Evolutionary conservation across 2,797 vertebrate genomes (phyloP), one percentile per base, ranked within the genome.

Genomic region (Rhabdophis nuchalis): DNA sequence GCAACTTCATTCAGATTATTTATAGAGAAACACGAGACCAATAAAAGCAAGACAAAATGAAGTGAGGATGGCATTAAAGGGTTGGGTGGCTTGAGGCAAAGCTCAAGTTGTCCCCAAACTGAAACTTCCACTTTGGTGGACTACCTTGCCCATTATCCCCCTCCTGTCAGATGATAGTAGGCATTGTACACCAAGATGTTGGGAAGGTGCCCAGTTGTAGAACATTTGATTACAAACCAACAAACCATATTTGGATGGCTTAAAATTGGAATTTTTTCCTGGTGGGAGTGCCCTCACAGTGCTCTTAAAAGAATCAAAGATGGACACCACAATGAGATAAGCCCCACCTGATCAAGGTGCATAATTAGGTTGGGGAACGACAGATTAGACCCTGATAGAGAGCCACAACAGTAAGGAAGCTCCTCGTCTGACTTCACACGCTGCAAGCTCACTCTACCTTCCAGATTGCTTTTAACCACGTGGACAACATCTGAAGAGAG

Each of bases 1-100:
- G 98, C 97, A 97, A 98, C 98, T 99, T 99, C 98, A 99, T 99
- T 98, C 97, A 96, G 97, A 98, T 99, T 99, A 99, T 99, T 99
- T 99, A 99, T 98, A 98, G 98, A 93, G 97, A 97, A 96, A 23
- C n/a, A 96, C 36, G 94, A 97, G 98, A 97, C 97, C 96, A 96
- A 96, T 96, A 60, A 82, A 92, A 68, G 5, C 72, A 88, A 89
- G 16, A 97, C 32, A 96, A 96, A 96, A 96, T 96, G 96, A 96
- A 89, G 95, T 88, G 95, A 95, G 0, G 11, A 50, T 11, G n/a
- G 95, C 94, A 97, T 94, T 96, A 96, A 97, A 96, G 89, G 94
- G 96, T 96, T 95, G 96, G 96, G 96, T 92, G 56, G 93, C 88
- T 96, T 94, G 90, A 92, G 92, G 86, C 94, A 89, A 95, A 82